Evolutionary conservation across 2,888 invertebrate genomes (phyloP).

Genomic region (Eupithecia dodoneata): DNA sequence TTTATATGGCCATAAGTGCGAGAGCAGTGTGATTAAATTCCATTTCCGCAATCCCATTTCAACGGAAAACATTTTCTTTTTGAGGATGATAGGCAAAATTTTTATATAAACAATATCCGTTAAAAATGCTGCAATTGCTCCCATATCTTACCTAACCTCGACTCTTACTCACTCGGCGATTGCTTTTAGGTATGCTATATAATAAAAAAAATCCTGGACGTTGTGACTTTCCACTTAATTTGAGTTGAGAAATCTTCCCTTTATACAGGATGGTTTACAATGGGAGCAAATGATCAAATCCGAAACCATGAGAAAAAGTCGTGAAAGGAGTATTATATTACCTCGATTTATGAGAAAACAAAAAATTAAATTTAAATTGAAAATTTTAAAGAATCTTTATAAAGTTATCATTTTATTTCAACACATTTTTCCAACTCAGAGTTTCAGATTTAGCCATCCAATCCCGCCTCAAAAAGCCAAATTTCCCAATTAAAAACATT

Average conservation of each 20-base stretch:
- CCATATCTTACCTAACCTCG: not conserved
- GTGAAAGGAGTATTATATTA: too few relatives aligned
- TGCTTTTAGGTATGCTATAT: not conserved
- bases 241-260: not conserved
- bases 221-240: not conserved
- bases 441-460: too few relatives aligned
- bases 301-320: too few relatives aligned
- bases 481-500: not conserved
- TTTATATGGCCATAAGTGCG: slow-evolving; percentile 29
- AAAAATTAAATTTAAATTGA: too few relatives aligned
- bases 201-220: not conserved
- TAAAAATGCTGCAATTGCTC: not conserved
- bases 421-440: too few relatives aligned
- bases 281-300: too few relatives aligned
- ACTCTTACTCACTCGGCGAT: not conserved
- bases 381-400: too few relatives aligned
- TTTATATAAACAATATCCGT: not conserved
- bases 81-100: not conserved
- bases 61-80: not conserved
- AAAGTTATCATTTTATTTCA: too few relatives aligned
- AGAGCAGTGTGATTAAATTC: slow-evolving; percentile 48
- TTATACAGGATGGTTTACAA: not conserved
- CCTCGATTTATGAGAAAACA: too few relatives aligned
- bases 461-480: too few relatives aligned
- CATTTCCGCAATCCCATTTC: not conserved